Percentiles rank a stretch among this genome's conserved stretches.
phyloP scores from a whole-genome alignment of 2,113 vertebrate genomes.

The Centropus bengalensis region DNA sequence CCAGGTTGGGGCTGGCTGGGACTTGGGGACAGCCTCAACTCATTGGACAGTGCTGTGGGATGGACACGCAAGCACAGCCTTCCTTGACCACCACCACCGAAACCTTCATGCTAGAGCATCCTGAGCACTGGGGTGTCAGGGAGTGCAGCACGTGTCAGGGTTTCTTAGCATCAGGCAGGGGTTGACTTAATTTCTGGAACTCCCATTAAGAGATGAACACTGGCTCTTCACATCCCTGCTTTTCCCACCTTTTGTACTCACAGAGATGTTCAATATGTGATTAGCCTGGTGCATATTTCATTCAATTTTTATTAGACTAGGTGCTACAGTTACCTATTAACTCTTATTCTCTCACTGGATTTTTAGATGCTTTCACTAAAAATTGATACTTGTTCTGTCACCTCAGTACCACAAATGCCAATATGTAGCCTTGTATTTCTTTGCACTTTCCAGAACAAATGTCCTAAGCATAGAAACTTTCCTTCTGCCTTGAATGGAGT shows the following conservation, averaged over 20 bases:
- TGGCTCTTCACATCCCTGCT: neutral
- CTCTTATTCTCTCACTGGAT: neutral
- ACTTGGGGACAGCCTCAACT: neutral
- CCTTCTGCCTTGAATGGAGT: neutral
- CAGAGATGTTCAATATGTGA: neutral
- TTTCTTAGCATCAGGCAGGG: neutral
- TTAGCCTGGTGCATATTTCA: neutral
- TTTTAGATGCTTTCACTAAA: neutral
- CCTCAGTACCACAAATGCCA: neutral
- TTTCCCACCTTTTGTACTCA: neutral
- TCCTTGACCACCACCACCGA: accelerated
- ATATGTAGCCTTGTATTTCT: neutral
- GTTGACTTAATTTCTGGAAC: neutral
- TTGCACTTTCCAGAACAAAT: neutral
- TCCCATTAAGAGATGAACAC: neutral
- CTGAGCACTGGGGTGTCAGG: neutral
- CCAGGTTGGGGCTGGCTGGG: neutral
- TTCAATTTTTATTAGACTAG: neutral
- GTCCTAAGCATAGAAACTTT: neutral
- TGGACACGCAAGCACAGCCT: accelerated
- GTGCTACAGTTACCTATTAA: neutral
- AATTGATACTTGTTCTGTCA: neutral
- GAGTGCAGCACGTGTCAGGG: accelerated
- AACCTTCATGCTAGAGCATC: accelerated
- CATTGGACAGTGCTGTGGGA: accelerated